These are phyloP conservation scores for Albula glossodonta DNA, from an alignment of 2,113 vertebrate genomes.

Conservation along the genomic window DNA sequence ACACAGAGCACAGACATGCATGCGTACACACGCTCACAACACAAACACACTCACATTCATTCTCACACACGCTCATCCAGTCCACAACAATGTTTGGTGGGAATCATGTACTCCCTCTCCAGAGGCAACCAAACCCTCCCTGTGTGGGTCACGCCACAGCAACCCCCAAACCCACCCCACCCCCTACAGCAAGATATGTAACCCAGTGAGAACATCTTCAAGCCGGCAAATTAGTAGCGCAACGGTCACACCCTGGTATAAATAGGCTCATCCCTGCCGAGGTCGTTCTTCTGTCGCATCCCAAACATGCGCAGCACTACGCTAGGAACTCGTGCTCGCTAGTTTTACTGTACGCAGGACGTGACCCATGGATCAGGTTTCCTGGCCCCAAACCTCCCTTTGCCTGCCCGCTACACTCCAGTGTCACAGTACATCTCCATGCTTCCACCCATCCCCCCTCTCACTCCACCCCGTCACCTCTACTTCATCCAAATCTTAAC, in stretches of 20 bases:
- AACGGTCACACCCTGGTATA: background rate
- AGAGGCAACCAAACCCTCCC: background rate
- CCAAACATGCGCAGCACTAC: background rate
- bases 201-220: background rate
- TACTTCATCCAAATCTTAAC: too few species aligned
- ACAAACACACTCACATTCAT: background rate
- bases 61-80: background rate
- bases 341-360: background rate
- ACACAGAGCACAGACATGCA: slow-evolving; percentile 4
- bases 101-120: background rate
- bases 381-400: background rate
- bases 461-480: too few species aligned
- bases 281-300: background rate
- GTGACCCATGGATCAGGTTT: background rate
- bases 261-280: background rate
- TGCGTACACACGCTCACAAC: background rate
- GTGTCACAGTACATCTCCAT: too few species aligned
- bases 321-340: background rate
- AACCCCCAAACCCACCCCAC: background rate
- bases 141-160: background rate
- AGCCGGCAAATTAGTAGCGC: background rate
- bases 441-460: too few species aligned
- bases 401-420: too few species aligned
- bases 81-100: background rate
- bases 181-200: background rate